Evolutionary conservation across 1,140 invertebrate species (phyloP).

Genomic region (Eufriesea mexicana): DNA sequence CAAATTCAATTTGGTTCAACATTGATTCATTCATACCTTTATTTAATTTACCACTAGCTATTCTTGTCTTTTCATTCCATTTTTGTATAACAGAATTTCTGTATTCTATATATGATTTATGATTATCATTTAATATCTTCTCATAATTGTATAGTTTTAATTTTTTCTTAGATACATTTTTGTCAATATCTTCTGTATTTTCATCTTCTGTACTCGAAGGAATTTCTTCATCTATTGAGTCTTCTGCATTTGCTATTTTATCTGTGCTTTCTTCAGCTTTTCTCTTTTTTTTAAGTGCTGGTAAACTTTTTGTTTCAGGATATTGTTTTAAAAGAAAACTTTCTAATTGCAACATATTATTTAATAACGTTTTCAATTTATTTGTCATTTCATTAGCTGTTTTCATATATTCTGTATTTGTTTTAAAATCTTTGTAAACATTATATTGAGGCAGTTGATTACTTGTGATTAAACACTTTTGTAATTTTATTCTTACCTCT

Average conservation of each 20-base stretch:
- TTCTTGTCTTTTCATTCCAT: constrained; percentile 95
- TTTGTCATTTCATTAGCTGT: constrained; percentile 82
- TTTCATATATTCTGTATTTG: constrained; percentile 82
- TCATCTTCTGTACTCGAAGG: constrained; percentile 82
- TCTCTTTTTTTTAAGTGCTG: constrained; percentile 59
- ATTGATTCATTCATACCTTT: constrained; percentile 89
- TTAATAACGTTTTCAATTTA: constrained; percentile 84
- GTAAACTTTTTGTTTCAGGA: constrained; percentile 85
- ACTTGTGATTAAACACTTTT: constrained; percentile 88
- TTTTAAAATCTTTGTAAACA: constrained; percentile 81
- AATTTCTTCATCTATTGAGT: constrained; percentile 82
- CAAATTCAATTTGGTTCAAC: constrained; percentile 93
- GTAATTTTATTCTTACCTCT: constrained; percentile 92
- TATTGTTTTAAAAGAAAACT: constrained; percentile 84
- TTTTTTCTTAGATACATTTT: constrained; percentile 82
- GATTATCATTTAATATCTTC: constrained; percentile 84
- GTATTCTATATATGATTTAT: constrained; percentile 87
- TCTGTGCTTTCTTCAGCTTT: constrained; percentile 62
- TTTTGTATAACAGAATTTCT: constrained; percentile 92
- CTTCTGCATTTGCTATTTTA: constrained; percentile 58
- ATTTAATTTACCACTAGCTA: constrained; percentile 84
- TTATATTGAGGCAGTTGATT: constrained; percentile 90
- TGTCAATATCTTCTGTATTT: constrained; percentile 76
- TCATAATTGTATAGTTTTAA: constrained; percentile 85
- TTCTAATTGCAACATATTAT: constrained; percentile 86